Percentiles rank a stretch among this genome's conserved stretches.
Evolutionary conservation across 2,113 vertebrate species (phyloP).

Genomic region (Alexandromys fortis): DNA sequence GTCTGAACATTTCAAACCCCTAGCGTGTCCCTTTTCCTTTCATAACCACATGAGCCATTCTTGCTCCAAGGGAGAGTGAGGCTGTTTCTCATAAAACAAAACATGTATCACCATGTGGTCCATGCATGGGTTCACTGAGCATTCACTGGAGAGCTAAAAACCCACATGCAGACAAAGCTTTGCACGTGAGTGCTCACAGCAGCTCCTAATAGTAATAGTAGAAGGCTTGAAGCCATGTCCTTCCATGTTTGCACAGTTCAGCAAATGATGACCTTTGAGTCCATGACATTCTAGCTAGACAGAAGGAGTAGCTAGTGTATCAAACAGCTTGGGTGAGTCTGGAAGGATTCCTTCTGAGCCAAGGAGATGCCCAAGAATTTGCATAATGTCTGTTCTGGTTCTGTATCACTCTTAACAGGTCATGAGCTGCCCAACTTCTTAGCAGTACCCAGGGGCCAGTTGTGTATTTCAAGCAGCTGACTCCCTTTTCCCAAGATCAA

Average conservation of each 20-base stretch:
- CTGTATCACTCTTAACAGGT: neutral
- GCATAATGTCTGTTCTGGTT: neutral
- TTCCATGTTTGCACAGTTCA: too few species aligned
- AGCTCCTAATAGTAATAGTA: neutral
- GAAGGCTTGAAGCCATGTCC: neutral
- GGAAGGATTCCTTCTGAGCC: neutral
- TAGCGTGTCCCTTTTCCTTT: neutral
- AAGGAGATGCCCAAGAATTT: accelerated
- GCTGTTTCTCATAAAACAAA: neutral
- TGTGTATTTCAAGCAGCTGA: neutral
- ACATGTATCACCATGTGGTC: accelerated
- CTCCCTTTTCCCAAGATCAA: neutral
- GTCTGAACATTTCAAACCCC: neutral
- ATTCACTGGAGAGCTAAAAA: neutral
- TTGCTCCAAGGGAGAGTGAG: neutral
- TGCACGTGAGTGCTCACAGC: neutral
- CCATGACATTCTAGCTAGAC: neutral
- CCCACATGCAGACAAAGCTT: too few species aligned
- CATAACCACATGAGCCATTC: neutral
- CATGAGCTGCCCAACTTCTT: neutral
- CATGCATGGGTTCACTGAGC: neutral
- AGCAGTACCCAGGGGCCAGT: accelerated
- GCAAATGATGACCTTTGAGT: neutral
- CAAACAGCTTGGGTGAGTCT: neutral
- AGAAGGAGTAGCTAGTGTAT: neutral